Conservation (phyloP, 2,113 vertebrate species). For the Ariopsis seemanni region DNA sequence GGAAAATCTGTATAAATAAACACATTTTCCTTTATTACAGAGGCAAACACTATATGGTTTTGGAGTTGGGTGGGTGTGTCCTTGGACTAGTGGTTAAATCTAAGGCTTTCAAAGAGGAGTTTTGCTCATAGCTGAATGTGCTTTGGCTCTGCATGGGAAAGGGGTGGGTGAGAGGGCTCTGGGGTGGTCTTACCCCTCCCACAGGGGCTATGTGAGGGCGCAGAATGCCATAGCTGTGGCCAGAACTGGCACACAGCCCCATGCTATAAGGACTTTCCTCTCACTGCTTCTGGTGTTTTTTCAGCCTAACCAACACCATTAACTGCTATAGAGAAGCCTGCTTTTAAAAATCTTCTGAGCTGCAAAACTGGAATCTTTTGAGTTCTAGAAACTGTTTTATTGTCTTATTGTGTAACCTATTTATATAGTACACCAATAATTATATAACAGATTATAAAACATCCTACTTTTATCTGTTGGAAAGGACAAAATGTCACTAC, state of each 20-base stretch:
- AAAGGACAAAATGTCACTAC: background rate
- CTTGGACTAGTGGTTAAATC: slow-evolving; percentile 21
- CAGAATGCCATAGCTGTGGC: slow-evolving; percentile 59
- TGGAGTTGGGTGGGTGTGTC: background rate
- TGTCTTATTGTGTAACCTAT: too few relatives aligned
- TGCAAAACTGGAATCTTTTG: background rate
- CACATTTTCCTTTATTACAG: slow-evolving; percentile 1
- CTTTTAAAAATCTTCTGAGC: background rate
- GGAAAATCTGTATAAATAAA: slow-evolving; percentile 38
- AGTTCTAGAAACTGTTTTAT: background rate
- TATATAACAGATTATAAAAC: background rate
- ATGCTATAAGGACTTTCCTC: slow-evolving; percentile 65
- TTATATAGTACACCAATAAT: background rate
- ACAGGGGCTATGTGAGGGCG: slow-evolving; percentile 61
- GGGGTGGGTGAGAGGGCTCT: slow-evolving; percentile 66
- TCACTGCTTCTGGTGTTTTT: slow-evolving; percentile 39
- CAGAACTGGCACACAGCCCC: slow-evolving; percentile 59
- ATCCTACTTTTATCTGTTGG: background rate
- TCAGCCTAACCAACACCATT: slow-evolving; percentile 32
- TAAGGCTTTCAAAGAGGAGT: slow-evolving; percentile 59
- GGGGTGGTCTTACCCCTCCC: slow-evolving; percentile 69
- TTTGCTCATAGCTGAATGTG: slow-evolving; percentile 65
- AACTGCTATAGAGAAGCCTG: slow-evolving; percentile 25
- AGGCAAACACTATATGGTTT: background rate
- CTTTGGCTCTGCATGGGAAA: slow-evolving; percentile 68